Conservation (phyloP, 2,113 vertebrate species). For the Pandion haliaetus region DNA sequence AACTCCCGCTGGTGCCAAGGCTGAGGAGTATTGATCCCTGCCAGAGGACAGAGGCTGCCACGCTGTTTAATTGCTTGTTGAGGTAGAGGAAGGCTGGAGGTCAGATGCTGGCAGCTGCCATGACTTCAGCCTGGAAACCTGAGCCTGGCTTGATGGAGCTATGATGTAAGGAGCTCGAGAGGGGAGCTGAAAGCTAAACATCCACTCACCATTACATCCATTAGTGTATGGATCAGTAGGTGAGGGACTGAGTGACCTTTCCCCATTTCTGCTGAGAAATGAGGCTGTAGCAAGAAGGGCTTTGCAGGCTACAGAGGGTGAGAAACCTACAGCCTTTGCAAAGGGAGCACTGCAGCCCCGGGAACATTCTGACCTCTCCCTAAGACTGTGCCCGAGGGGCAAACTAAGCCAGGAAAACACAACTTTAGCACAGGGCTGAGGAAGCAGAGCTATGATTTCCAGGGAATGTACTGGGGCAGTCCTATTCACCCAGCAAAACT, state of each 20-base stretch:
- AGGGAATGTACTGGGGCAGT: neutral
- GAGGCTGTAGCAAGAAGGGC: neutral
- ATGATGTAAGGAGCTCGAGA: neutral
- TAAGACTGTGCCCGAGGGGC: fast-evolving
- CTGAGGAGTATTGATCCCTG: neutral
- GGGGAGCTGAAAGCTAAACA: neutral
- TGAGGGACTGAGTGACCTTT: neutral
- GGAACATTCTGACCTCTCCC: neutral
- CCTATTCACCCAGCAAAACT: neutral
- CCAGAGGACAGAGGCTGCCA: neutral
- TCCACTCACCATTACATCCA: neutral
- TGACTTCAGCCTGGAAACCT: constrained; percentile 15
- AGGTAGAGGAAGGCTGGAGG: neutral
- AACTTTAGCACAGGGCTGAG: neutral
- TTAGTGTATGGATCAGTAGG: neutral
- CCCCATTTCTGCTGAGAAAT: neutral
- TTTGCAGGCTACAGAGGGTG: neutral
- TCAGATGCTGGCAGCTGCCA: neutral
- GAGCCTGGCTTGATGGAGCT: neutral
- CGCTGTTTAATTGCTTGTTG: neutral
- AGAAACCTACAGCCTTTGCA: neutral
- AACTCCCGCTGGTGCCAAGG: neutral
- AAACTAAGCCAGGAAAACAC: neutral
- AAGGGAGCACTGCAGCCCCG: neutral
- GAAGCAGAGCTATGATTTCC: neutral